Evolutionary conservation across 2,888 invertebrate species (phyloP).

Genomic region (Nycteola revayana): DNA sequence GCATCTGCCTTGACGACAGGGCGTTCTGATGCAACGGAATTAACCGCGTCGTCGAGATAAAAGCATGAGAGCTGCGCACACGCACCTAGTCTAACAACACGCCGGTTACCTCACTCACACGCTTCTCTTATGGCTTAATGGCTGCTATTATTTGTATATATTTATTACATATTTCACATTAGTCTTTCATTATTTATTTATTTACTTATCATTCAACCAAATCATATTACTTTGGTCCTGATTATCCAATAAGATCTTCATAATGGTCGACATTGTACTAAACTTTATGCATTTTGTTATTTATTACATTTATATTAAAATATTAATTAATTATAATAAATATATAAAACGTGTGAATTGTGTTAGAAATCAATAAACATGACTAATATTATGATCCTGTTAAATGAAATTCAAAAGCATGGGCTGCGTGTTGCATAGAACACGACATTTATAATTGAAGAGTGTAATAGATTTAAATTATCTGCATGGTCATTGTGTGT

Average conservation of each 20-base stretch:
- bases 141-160: conserved; percentile 53
- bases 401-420: conserved; percentile 16
- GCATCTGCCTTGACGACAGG: conserved; percentile 36
- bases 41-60: conserved; percentile 42
- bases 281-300: too few species aligned
- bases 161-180: conserved; percentile 10
- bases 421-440: conserved; percentile 10
- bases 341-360: conserved; percentile 15
- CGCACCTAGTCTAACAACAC: conserved; percentile 49
- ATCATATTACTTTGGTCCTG: conserved; percentile 55
- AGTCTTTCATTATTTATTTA: conserved; percentile 19
- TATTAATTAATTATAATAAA: conserved; percentile 9
- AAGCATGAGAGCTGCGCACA: conserved; percentile 49
- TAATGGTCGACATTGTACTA: too few species aligned
- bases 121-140: conserved; percentile 60
- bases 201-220: conserved; percentile 42
- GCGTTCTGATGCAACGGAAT: conserved; percentile 40
- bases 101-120: conserved; percentile 44
- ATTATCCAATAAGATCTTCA: conserved; percentile 9
- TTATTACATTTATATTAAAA: neutral
- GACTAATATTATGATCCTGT: too few species aligned
- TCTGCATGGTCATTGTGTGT: conserved; percentile 33
- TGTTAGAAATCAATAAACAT: neutral
- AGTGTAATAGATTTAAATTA: conserved; percentile 14
- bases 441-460: neutral